phyloP scores from a whole-genome alignment of 2,113 vertebrate genomes.

The Monarcha castaneiventris region DNA sequence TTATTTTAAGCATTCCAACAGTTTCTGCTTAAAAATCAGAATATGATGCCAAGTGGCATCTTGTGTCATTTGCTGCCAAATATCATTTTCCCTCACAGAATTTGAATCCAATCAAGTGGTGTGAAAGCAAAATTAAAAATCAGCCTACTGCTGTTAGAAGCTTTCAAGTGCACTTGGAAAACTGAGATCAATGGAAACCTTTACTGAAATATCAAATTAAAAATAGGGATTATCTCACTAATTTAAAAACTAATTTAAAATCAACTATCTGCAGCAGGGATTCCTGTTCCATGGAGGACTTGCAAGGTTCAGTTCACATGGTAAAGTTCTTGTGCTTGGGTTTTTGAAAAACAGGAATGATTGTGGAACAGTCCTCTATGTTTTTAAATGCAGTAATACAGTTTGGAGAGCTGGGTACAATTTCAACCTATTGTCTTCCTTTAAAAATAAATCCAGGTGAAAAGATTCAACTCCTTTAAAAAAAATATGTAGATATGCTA shows the following conservation, averaged over 20 bases:
- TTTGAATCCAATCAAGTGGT: slow-evolving; percentile 17
- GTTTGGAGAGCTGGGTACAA: neutral
- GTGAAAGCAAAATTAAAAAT: slow-evolving; percentile 47
- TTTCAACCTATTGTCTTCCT: neutral
- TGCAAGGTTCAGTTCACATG: neutral
- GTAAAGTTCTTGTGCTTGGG: neutral
- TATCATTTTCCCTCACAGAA: slow-evolving; percentile 19
- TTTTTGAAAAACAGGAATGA: neutral
- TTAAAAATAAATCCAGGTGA: neutral
- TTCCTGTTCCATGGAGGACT: neutral
- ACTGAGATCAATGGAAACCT: slow-evolving; percentile 4
- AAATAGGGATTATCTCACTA: slow-evolving; percentile 8
- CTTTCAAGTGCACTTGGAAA: slow-evolving; percentile 13
- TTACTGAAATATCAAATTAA: slow-evolving; percentile 30
- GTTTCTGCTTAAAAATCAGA: slow-evolving; percentile 21
- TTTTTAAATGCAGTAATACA: neutral
- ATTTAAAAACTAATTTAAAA: slow-evolving; percentile 9
- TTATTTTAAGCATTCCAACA: neutral
- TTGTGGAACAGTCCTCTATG: neutral
- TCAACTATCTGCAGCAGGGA: neutral
- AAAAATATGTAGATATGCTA: neutral
- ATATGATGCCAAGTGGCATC: neutral
- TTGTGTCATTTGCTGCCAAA: slow-evolving; percentile 26
- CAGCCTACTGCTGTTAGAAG: slow-evolving; percentile 14
- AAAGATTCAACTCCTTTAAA: neutral